phyloP scores from a whole-genome alignment of 2,797 vertebrate species.

The Myotis vivesi region DNA sequence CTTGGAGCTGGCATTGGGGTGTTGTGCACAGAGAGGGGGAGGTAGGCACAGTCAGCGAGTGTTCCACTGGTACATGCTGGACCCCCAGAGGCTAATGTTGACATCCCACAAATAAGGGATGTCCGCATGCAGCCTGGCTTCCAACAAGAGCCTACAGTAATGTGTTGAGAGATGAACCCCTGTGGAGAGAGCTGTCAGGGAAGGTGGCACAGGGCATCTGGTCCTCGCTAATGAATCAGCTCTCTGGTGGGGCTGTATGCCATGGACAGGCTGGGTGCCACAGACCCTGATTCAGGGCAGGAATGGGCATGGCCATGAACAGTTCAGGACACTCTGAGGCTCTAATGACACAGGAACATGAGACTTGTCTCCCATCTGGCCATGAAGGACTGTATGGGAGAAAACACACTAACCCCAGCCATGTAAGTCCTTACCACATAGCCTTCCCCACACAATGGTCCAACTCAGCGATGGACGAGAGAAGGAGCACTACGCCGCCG shows the following conservation, averaged over 20 bases:
- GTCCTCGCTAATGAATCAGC: background rate
- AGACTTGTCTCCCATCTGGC: no score
- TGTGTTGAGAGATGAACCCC: background rate
- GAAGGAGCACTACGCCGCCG: rapidly evolving
- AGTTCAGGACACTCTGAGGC: background rate
- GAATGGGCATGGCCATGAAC: rapidly evolving
- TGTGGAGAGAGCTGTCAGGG: background rate
- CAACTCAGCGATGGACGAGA: rapidly evolving
- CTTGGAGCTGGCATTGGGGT: no score
- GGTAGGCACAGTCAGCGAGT: no score
- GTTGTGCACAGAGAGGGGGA: no score
- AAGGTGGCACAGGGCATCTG: background rate
- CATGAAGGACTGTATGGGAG: no score
- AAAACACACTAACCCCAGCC: background rate
- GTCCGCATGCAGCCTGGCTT: background rate
- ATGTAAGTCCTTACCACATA: rapidly evolving
- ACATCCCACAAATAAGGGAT: background rate
- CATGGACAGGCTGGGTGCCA: background rate
- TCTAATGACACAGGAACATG: background rate
- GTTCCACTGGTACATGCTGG: no score
- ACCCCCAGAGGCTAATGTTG: no score
- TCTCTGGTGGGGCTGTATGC: background rate
- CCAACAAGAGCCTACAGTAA: background rate
- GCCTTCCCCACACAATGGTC: background rate
- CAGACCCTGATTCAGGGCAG: background rate